Evolutionary conservation across 1,140 invertebrate species (phyloP), one percentile per base, ranked within the genome.

Genomic region (Antheraea mylitta): DNA sequence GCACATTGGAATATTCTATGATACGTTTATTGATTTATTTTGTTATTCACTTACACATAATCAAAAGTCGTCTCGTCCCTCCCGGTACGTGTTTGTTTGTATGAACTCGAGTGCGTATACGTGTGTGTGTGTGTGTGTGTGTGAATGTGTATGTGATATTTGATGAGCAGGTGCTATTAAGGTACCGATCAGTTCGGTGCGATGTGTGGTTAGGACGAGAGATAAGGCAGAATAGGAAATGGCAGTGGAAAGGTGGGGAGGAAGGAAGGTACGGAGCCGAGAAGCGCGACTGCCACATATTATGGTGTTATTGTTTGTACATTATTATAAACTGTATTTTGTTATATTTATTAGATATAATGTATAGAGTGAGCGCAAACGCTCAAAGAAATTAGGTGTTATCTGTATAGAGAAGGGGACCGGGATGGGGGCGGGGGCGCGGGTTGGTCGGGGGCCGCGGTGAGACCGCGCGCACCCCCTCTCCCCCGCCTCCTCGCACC

Each of bases 341-440:
- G 81, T 85, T 83, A 81, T 87, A 85, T 85, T 82, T 86, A 87
- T 87, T 79, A 79, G 74, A 81, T 81, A 69, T 85, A 79, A 76
- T 75, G 73, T 74, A 64, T 64, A 61, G 64, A 66, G 53, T 42
- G 67, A 68, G 58, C 60, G 61, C 48, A 60, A 58, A 58, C 38
- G 62, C 61, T 67, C 65, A 68, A 66, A 65, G 68, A 62, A 68
- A 70, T 45, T 62, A 76, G 64, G 63, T 30, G 22, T 30, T 70
- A 66, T 72, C 64, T 69, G 64, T 72, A 73, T 70, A 66, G 64
- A 69, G 38, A 11, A 8, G 38, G 38, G 38, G 38, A 7, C 38
- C 8, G 38, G 38, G 38, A 0, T 7, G 7, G 38, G 38, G 8
- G 11, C 38, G 11, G 7, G 38, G 7, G 7, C n/a, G 38, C 8